Evolutionary conservation across 2,888 invertebrate species (phyloP), one percentile per base, ranked within the genome.

Genomic region (Agrotis clavis): DNA sequence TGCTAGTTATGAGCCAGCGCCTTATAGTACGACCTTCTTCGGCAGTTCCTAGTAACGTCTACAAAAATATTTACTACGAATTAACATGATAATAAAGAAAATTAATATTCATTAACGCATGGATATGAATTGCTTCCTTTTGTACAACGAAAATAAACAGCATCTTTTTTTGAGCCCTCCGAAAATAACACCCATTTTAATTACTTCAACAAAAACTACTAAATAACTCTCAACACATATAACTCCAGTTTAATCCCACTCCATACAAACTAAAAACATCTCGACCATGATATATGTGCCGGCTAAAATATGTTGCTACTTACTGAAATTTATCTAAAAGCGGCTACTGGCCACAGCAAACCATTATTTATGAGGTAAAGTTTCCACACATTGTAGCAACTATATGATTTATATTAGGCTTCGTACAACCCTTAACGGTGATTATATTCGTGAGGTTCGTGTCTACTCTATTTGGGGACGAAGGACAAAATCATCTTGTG

Each of bases 351-450:
- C 86, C 82, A 87, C 87, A 85, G 83, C 90, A 88, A 90, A 90
- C 88, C 84, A 79, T 91, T 90, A 93, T 93, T 92, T 92, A 93
- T 87, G 90, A 86, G 85, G 75, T 65, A 86, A 92, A 92, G 89
- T 93, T 93, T 90, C 91, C 83, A 88, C 90, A 90, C 90, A 87
- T 86, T 80, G 84, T 74, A 82, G 67, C 81, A 80, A 88, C 86
- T 80, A 80, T 84, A 90, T 90, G 93, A 93, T 93, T 93, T 93
- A 92, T 91, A 85, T 78, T 74, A 71, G 81, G 88, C 86, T 86
- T 88, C 86, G 89, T 88, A 81, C 82, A 79, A 75, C 81, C 84
- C 81, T 81, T 82, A 82, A 68, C 71, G 74, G 81, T 81, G 80
- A 81, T 80, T 77, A 81, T 72, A 69, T 77, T 67, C 60, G 54